Evolutionary conservation across 2,797 vertebrate species (phyloP).

Genomic region (Cossypha dichroa): DNA sequence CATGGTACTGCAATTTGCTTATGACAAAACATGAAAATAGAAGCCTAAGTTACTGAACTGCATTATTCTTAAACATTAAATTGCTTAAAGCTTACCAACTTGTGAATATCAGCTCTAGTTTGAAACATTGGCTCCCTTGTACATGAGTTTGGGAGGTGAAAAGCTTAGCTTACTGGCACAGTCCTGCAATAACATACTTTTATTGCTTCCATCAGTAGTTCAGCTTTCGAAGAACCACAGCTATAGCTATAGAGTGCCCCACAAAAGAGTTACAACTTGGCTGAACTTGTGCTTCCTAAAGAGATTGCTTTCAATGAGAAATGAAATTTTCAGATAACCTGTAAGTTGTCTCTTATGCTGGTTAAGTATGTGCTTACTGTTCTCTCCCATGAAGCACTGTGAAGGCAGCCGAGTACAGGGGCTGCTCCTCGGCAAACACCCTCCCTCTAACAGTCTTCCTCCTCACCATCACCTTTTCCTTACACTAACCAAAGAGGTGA

Average conservation of each 20-base stretch:
- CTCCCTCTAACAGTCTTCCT: neutral
- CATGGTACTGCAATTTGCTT: neutral
- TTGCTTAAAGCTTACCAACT: neutral
- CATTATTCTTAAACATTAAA: neutral
- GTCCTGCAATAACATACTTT: neutral
- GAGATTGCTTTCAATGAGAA: neutral
- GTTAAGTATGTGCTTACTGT: neutral
- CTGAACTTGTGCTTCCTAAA: neutral
- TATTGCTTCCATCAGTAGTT: neutral
- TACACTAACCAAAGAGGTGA: neutral
- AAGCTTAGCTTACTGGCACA: neutral
- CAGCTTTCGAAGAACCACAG: neutral
- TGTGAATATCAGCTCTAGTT: neutral
- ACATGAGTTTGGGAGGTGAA: neutral
- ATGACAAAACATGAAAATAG: neutral
- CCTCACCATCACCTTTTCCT: neutral
- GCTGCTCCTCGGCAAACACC: neutral
- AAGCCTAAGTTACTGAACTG: neutral
- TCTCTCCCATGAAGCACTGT: neutral
- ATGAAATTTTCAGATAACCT: neutral
- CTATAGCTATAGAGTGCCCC: neutral
- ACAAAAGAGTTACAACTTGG: neutral
- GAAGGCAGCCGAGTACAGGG: neutral
- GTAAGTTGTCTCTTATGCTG: neutral
- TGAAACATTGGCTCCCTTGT: neutral